Evolutionary conservation across 1,140 invertebrate species (phyloP).

Genomic region (Tetramorium simillimum): DNA sequence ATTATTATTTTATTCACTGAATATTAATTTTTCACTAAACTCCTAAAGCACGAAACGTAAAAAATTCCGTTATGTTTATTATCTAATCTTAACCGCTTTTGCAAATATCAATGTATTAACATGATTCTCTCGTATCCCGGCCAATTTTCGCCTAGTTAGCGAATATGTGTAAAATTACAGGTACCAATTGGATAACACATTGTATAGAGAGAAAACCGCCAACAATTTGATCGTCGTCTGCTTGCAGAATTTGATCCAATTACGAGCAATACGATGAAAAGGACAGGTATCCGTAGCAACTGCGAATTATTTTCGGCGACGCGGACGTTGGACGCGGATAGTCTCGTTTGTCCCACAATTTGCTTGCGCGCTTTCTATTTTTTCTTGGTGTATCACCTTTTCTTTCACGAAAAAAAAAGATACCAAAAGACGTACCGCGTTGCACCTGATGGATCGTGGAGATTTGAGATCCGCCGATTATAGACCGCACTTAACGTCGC

Average conservation of each 20-base stretch:
- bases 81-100: not conserved
- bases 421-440: slow-evolving; percentile 24
- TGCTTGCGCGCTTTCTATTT: slow-evolving; percentile 13
- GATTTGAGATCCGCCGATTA: slow-evolving; percentile 56
- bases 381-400: slow-evolving; percentile 1
- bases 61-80: not conserved
- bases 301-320: slow-evolving; percentile 58
- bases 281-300: slow-evolving; percentile 22
- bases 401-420: slow-evolving; percentile 27
- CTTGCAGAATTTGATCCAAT: slow-evolving; percentile 41
- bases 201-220: slow-evolving; percentile 31
- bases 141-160: not conserved
- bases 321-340: slow-evolving; percentile 5
- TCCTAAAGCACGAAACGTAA: not conserved
- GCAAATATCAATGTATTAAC: not conserved
- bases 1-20: not conserved
- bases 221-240: slow-evolving; percentile 25
- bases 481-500: slow-evolving; percentile 78
- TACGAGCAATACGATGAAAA: slow-evolving; percentile 23
- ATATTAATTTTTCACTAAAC: not conserved
- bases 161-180: slow-evolving; percentile 18
- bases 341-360: slow-evolving; percentile 21
- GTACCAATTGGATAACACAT: not conserved
- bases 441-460: slow-evolving; percentile 54
- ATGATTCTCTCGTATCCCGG: not conserved